Evolutionary conservation across 1,140 invertebrate genomes (phyloP).

Genomic region (Globodera ellingtonae): DNA sequence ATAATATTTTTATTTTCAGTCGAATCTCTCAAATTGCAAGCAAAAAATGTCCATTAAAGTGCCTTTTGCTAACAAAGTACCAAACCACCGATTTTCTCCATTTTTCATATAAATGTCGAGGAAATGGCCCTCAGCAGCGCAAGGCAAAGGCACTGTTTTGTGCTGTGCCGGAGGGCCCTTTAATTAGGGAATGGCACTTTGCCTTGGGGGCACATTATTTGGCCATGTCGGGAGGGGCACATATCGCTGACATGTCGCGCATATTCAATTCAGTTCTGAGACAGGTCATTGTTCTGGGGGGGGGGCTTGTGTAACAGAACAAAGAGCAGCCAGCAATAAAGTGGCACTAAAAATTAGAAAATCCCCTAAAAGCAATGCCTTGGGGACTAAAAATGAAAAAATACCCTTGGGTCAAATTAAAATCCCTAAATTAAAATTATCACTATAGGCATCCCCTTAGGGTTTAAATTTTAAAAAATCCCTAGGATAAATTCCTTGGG

Average conservation of each 20-base stretch:
- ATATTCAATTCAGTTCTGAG: background rate
- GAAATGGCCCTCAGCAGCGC: background rate
- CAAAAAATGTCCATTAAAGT: too few relatives aligned
- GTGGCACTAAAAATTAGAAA: background rate
- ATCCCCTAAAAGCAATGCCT: too few relatives aligned
- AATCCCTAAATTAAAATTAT: too few relatives aligned
- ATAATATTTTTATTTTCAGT: background rate
- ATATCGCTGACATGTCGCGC: background rate
- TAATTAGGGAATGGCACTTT: background rate
- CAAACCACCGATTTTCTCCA: background rate
- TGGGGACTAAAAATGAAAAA: too few relatives aligned
- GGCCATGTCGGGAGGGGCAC: background rate
- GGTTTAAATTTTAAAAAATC: too few relatives aligned
- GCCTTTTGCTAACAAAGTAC: background rate
- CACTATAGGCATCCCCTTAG: too few relatives aligned
- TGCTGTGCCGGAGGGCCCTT: background rate
- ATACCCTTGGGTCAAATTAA: too few relatives aligned
- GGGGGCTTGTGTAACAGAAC: background rate
- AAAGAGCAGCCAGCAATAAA: background rate
- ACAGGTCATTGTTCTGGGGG: background rate
- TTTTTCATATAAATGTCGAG: background rate
- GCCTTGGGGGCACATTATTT: background rate
- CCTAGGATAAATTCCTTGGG: too few relatives aligned
- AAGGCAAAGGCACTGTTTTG: background rate
- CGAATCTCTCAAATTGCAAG: too few relatives aligned